These are phyloP conservation scores for Corvus moneduloides DNA, from an alignment of 2,113 vertebrate species.

Conservation along the genomic window DNA sequence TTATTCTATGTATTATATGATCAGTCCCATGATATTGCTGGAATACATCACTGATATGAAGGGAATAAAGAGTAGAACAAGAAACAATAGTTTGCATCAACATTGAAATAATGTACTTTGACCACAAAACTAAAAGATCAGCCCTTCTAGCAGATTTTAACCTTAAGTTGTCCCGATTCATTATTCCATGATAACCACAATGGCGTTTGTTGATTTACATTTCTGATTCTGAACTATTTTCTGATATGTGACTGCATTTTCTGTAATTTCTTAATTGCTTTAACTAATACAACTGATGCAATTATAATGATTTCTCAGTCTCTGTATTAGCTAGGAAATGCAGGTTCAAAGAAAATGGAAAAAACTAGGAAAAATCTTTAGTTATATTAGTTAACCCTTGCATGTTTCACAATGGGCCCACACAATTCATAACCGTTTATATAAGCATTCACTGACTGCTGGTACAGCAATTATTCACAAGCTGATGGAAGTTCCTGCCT, in stretches of 20 bases:
- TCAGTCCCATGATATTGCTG: neutral
- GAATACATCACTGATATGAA: neutral
- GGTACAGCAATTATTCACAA: neutral
- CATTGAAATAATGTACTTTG: neutral
- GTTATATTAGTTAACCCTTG: neutral
- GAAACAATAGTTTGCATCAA: neutral
- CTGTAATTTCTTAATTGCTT: neutral
- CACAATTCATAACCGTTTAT: neutral
- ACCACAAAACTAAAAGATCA: neutral
- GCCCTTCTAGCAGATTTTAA: neutral
- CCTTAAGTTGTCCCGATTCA: neutral
- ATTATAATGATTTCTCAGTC: neutral
- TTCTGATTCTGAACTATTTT: neutral
- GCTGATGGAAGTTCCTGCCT: slow-evolving; percentile 12
- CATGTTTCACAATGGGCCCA: neutral
- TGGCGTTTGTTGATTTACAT: neutral
- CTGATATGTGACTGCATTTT: neutral
- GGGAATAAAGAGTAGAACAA: neutral
- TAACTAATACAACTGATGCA: neutral
- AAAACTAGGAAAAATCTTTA: neutral
- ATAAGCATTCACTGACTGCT: neutral
- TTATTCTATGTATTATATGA: neutral
- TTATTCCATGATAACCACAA: neutral
- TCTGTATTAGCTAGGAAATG: neutral
- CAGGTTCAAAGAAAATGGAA: neutral